Percentiles rank a stretch among this genome's conserved stretches.
Conservation (phyloP, 2,797 vertebrate species). For the Melanotaenia maccullochi region DNA sequence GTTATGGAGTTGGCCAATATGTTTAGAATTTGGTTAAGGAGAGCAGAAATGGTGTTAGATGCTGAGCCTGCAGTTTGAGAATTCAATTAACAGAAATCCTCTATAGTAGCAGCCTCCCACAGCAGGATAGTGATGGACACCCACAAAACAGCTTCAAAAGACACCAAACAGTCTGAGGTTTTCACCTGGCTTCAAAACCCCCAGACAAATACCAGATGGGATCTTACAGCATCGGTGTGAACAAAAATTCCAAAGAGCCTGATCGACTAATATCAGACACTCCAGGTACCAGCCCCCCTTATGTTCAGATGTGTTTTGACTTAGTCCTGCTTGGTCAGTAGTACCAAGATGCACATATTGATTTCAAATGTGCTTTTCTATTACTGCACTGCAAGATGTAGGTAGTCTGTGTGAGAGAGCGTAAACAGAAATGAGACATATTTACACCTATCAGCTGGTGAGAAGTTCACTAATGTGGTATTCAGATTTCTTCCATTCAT, state of each 20-base stretch:
- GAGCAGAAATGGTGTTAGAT: too few relatives aligned
- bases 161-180: not conserved
- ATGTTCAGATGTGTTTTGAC: not conserved
- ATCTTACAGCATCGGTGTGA: too few relatives aligned
- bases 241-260: too few relatives aligned
- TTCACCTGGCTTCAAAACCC: not conserved
- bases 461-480: slow-evolving; percentile 25
- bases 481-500: slow-evolving; percentile 37
- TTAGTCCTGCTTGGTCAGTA: not conserved
- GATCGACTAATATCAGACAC: not conserved
- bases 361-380: not conserved
- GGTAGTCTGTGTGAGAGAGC: not conserved
- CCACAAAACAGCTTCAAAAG: not conserved
- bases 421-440: slow-evolving; percentile 26
- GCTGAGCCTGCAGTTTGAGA: too few relatives aligned
- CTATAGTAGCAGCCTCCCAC: not conserved
- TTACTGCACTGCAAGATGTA: not conserved
- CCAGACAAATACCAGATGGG: too few relatives aligned
- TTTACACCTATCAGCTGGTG: slow-evolving; percentile 29
- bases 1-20: too few relatives aligned
- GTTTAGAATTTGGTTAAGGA: too few relatives aligned
- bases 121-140: not conserved
- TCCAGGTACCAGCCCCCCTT: not conserved
- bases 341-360: slow-evolving; percentile 5
- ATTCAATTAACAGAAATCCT: not conserved